Evolutionary conservation across 2,797 vertebrate genomes (phyloP), one percentile per base, ranked within the genome.

Genomic region (Chromis chromis): DNA sequence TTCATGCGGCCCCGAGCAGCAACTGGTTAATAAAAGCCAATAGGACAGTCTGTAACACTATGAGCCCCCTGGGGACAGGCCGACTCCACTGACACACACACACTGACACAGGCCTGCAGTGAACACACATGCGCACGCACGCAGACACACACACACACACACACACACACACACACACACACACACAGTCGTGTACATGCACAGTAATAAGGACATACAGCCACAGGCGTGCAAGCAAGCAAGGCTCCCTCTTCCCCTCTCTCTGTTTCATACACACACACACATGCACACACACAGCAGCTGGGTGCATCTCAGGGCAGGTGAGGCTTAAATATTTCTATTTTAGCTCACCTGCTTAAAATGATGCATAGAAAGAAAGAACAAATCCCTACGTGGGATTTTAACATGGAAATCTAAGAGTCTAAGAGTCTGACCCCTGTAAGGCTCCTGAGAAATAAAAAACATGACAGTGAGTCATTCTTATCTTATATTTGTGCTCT

Each of bases 11-110:
- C 79, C 68, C 1, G 56, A 79, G 81, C 82, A 85, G 54, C 69
- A 67, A 81, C 83, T 72, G 76, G 79, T 76, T 83, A 70, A 86
- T 88, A 86, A 88, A 90, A 81, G 33, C 52, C 76, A 83, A 70
- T 55, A 59, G 75, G 80, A 73, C 77, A 79, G 84, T 78, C 63
- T 79, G 78, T 76, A 65, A 61, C 78, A 64, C 28, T 16, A 61
- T 22, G 21, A 75, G 71, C 16, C 74, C 76, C 69, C 39, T 19
- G 67, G 76, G 76, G 76, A 72, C 27, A 2, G 22, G 3, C 54
- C 57, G 56, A 60, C 70, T 60, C 25, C 46, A 44, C 62, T 0
- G 0, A n/a, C n/a, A n/a, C n/a, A 56, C 62, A 68, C 60, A 54
- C 27, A 24, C 28, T 0, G 44, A 64, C 33, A 54, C 13, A 40